Evolutionary conservation across 1,140 invertebrate species (phyloP).

Genomic region (Orius laevigatus): DNA sequence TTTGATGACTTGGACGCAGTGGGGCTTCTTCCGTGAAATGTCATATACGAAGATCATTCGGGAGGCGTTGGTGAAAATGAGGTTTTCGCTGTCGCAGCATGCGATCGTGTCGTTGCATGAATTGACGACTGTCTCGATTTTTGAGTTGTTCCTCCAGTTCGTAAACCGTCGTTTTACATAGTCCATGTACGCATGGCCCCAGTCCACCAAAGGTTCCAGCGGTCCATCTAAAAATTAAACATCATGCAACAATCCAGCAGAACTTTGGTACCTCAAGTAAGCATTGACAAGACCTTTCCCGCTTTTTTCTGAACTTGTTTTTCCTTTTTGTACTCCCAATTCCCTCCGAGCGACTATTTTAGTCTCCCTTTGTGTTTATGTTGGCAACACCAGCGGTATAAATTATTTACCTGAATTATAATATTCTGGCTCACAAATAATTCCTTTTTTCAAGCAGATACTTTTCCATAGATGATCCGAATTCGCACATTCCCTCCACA

Average conservation of each 20-base stretch:
- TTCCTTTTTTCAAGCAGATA: conserved; percentile 4
- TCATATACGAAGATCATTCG: conserved; percentile 4
- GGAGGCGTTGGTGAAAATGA: conserved; percentile 3
- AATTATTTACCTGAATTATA: conserved; percentile 6
- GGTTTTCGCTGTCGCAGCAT: background rate
- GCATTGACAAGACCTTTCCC: too few relatives aligned
- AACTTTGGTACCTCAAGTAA: too few relatives aligned
- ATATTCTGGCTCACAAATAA: conserved; percentile 1
- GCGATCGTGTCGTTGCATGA: background rate
- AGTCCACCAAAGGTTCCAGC: conserved; percentile 7
- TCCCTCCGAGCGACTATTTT: too few relatives aligned
- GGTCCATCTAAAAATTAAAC: conserved; percentile 2
- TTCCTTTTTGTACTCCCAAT: too few relatives aligned
- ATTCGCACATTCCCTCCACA: conserved; percentile 5
- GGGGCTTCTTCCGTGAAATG: background rate
- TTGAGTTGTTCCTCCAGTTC: conserved; percentile 1
- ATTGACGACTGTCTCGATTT: conserved; percentile 1
- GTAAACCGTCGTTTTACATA: conserved; percentile 3
- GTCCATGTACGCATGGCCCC: conserved; percentile 7
- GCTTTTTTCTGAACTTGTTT: too few relatives aligned
- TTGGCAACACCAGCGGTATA: too few relatives aligned
- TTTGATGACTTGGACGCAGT: conserved; percentile 2
- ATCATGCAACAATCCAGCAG: too few relatives aligned
- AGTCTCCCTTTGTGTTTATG: too few relatives aligned
- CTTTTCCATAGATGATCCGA: conserved; percentile 1